Base-by-base conservation (phyloP, 1,140 invertebrate genomes). In the Ridgeia piscesae region DNA sequence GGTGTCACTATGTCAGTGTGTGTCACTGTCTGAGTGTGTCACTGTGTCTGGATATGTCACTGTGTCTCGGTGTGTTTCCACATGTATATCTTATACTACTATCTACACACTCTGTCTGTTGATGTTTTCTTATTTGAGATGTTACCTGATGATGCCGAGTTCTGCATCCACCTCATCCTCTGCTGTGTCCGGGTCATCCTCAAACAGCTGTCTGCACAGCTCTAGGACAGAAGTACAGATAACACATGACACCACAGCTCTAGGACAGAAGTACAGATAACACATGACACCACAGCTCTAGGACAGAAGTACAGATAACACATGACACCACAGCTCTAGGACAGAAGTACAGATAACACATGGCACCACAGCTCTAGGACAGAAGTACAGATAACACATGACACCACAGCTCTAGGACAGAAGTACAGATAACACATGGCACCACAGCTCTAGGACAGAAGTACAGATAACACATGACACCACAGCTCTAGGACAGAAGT, bases 161-260 rank as follows among this genome's bases (percentile, higher is more conserved):
- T 99, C 99, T 93, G 98, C 97, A 91, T 98, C 97, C 77, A 99
- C 97, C 94, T 98, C 98, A 89, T 98, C 98, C 94, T 99, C 98
- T 27, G 97, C 97, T 50, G 97, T 97, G 33, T 98, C 98, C 31
- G 94, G 93, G 95, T 99, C 99, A 94, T 99, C 98, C 94, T 98
- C 97, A 33, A 99, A 97, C 92, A 97, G 97, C 95, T 98, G 98
- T 27, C 97, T 96, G 94, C 98, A 99, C 50, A 98, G 95, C 93
- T 97, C 98, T 96, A 91, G 88, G 92, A 93, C 91, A 93, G 77
- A 90, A 94, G 33, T 90, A 34, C 89, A 90, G 9, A 34, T 4
- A 90, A 42, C 89, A 90, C n/a, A 33, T 0, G 9, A 90, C n/a
- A 90, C 17, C 14, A 14, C 58, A 77, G 58, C 27, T 77, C 6